These are phyloP conservation scores for Augochlora pura DNA, from an alignment of 1,140 invertebrate species.

Conservation along the genomic window DNA sequence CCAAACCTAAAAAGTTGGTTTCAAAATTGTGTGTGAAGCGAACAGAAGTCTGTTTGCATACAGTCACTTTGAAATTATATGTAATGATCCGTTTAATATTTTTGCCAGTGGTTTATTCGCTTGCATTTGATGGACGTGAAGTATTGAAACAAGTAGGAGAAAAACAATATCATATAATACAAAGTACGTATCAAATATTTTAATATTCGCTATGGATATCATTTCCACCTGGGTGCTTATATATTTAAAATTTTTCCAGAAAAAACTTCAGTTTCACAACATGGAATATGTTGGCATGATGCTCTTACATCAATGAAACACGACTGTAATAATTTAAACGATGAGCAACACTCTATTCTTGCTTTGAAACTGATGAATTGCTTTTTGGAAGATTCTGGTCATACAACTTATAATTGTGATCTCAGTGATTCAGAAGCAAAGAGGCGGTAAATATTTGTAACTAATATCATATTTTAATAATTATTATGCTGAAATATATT, in stretches of 20 bases:
- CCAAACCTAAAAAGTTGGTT: too few relatives aligned
- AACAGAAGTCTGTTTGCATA: too few relatives aligned
- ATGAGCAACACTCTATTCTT: conserved; percentile 83
- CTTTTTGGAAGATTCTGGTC: conserved; percentile 84
- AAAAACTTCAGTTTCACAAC: conserved; percentile 79
- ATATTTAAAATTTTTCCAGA: conserved; percentile 46
- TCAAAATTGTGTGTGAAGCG: too few relatives aligned
- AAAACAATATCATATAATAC: conserved; percentile 65
- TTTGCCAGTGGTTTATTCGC: conserved; percentile 14
- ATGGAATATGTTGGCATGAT: conserved; percentile 84
- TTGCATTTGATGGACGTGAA: conserved; percentile 45
- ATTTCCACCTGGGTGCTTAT: conserved; percentile 4
- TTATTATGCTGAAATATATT: conserved; percentile 11
- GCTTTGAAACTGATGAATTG: conserved; percentile 85
- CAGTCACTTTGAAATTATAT: neutral
- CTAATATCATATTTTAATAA: neutral
- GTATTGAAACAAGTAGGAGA: conserved; percentile 68
- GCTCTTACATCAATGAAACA: conserved; percentile 80
- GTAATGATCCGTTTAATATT: conserved; percentile 12
- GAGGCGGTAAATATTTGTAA: conserved; percentile 62
- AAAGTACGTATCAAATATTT: conserved; percentile 50
- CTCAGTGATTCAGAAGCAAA: conserved; percentile 70
- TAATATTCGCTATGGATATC: neutral
- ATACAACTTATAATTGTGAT: conserved; percentile 80
- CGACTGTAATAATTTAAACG: conserved; percentile 82